Percentiles rank a stretch among this genome's conserved stretches.
Conservation (phyloP, 2,113 vertebrate species). For the Sphaerodactylus townsendi region DNA sequence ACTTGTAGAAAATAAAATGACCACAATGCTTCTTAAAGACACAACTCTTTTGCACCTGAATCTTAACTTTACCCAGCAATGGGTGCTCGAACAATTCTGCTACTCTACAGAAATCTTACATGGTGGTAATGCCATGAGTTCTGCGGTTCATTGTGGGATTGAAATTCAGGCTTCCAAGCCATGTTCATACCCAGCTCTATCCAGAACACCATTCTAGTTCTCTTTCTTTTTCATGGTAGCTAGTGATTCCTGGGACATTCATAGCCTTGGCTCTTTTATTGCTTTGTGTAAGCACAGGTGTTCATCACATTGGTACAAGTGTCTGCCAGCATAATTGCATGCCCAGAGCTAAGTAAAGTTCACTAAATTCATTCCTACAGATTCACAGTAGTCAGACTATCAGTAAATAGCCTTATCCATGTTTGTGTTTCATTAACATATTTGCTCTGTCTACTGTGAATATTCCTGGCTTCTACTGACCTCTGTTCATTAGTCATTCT, state of each 20-base stretch:
- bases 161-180: neutral
- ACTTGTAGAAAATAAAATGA: neutral
- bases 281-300: constrained; percentile 32
- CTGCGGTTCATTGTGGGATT: neutral
- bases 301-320: constrained; percentile 15
- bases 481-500: neutral
- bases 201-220: neutral
- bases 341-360: constrained; percentile 32
- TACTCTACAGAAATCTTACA: no score
- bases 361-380: neutral
- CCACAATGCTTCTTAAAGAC: no score
- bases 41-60: neutral
- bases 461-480: neutral
- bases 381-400: neutral
- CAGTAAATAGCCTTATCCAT: neutral
- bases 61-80: neutral
- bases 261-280: constrained; percentile 20
- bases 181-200: neutral
- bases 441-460: neutral
- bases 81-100: neutral
- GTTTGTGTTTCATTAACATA: accelerated
- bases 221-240: constrained; percentile 12
- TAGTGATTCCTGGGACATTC: constrained; percentile 25
- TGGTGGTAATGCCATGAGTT: no score
- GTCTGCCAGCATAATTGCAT: neutral